These are phyloP conservation scores for Eciton burchellii DNA, from an alignment of 1,140 invertebrate genomes.

Conservation along the genomic window DNA sequence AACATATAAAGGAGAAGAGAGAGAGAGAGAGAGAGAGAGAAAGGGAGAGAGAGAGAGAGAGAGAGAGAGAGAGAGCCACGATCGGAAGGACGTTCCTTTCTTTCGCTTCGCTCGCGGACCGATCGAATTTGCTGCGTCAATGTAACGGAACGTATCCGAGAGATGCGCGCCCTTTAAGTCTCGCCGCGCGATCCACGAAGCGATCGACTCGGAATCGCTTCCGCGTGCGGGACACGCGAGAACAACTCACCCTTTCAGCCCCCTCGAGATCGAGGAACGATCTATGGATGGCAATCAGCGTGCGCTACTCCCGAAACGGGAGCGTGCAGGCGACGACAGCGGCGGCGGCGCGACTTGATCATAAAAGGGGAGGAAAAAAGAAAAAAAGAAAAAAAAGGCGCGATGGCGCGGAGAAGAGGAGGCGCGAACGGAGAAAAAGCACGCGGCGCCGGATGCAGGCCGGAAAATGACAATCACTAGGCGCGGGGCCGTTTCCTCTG, in stretches of 20 bases:
- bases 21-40: too few species aligned
- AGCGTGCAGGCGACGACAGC: slow-evolving; percentile 49
- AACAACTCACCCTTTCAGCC: too few species aligned
- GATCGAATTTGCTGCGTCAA: too few species aligned
- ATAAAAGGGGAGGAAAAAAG: too few species aligned
- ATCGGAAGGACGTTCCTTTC: too few species aligned
- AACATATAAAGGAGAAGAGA: neutral
- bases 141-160: too few species aligned
- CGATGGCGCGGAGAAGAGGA: slow-evolving; percentile 56
- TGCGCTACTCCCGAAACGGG: slow-evolving; percentile 39
- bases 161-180: too few species aligned
- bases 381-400: too few species aligned
- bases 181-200: neutral
- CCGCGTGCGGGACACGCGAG: neutral
- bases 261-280: slow-evolving; percentile 15
- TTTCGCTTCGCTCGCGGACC: too few species aligned
- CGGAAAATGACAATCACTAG: slow-evolving; percentile 85
- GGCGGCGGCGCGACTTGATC: slow-evolving; percentile 76
- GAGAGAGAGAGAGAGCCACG: too few species aligned
- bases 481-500: slow-evolving; percentile 77
- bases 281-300: slow-evolving; percentile 55
- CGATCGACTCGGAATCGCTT: slow-evolving; percentile 32
- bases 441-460: slow-evolving; percentile 77
- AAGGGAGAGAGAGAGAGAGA: too few species aligned
- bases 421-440: slow-evolving; percentile 76